phyloP scores from a whole-genome alignment of 2,888 invertebrate genomes.

The Agrypnus murinus region DNA sequence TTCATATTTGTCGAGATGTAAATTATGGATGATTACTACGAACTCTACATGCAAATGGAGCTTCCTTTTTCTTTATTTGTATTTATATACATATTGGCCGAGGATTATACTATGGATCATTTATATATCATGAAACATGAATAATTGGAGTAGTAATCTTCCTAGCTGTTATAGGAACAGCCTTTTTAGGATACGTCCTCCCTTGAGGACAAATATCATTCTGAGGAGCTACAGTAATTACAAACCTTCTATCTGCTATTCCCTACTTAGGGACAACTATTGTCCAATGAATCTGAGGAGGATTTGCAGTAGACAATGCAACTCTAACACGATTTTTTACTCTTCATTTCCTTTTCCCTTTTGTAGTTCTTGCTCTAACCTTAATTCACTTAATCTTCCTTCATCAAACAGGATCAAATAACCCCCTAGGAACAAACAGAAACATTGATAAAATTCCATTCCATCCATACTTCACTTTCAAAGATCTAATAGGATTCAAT shows the following conservation, averaged over 20 bases:
- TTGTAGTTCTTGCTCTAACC: slow-evolving; percentile 77
- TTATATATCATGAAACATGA: slow-evolving; percentile 76
- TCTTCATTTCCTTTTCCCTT: slow-evolving; percentile 83
- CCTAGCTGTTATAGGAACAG: slow-evolving; percentile 81
- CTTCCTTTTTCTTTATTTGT: slow-evolving; percentile 83
- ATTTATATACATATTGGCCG: slow-evolving; percentile 81
- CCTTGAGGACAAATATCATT: slow-evolving; percentile 89
- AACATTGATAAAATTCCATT: slow-evolving; percentile 82
- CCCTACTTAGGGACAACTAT: slow-evolving; percentile 79
- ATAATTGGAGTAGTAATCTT: slow-evolving; percentile 78
- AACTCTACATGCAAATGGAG: slow-evolving; percentile 81
- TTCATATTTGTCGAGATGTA: slow-evolving; percentile 82
- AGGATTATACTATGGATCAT: slow-evolving; percentile 74
- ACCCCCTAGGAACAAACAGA: slow-evolving; percentile 79
- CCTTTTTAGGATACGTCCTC: slow-evolving; percentile 85
- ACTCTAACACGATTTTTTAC: slow-evolving; percentile 86
- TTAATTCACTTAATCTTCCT: slow-evolving; percentile 80
- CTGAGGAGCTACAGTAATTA: slow-evolving; percentile 88
- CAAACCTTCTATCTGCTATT: slow-evolving; percentile 81
- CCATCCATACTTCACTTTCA: slow-evolving; percentile 78
- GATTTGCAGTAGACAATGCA: slow-evolving; percentile 83
- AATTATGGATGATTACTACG: slow-evolving; percentile 81
- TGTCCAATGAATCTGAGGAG: slow-evolving; percentile 85
- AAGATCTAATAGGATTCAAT: slow-evolving; percentile 78
- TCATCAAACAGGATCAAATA: slow-evolving; percentile 81